Conservation (phyloP, 1,140 invertebrate species). For the Odontomachus brunneus region DNA sequence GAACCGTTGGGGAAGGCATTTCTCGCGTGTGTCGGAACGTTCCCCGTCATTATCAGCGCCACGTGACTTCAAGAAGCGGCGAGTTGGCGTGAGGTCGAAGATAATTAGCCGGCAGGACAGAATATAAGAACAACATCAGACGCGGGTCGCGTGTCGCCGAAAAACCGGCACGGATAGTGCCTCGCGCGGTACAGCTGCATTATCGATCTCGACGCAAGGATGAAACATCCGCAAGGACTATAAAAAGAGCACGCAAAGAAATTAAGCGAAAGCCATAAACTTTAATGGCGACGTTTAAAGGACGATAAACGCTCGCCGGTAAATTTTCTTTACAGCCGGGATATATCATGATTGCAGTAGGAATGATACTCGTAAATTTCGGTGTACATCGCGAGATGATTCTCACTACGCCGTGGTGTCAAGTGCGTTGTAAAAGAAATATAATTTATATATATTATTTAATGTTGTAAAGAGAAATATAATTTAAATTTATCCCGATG, state of each 20-base stretch:
- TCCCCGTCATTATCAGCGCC: constrained; percentile 49
- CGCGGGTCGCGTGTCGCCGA: constrained; percentile 39
- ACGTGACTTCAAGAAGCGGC: constrained; percentile 12
- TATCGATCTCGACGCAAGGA: constrained; percentile 57
- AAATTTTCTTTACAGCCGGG: not conserved
- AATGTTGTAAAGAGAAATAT: too few species aligned
- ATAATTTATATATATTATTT: too few species aligned
- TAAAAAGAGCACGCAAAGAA: constrained; percentile 30
- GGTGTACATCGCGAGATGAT: not conserved
- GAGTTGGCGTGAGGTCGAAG: constrained; percentile 8
- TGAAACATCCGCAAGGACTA: not conserved
- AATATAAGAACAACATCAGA: constrained; percentile 16
- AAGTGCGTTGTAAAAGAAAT: too few species aligned
- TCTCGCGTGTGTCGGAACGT: constrained; percentile 37
- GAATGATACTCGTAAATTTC: not conserved
- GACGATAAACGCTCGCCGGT: constrained; percentile 21
- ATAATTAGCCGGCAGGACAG: constrained; percentile 52
- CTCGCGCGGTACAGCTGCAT: constrained; percentile 23
- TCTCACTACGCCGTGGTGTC: not conserved
- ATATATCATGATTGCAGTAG: not conserved
- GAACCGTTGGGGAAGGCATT: constrained; percentile 23
- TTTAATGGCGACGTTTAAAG: constrained; percentile 26
- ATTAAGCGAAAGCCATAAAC: constrained; percentile 20
- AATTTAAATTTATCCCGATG: too few species aligned
- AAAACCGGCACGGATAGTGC: constrained; percentile 49